phyloP scores from a whole-genome alignment of 2,113 vertebrate species.

The Dolichallabes microphthalmus region DNA sequence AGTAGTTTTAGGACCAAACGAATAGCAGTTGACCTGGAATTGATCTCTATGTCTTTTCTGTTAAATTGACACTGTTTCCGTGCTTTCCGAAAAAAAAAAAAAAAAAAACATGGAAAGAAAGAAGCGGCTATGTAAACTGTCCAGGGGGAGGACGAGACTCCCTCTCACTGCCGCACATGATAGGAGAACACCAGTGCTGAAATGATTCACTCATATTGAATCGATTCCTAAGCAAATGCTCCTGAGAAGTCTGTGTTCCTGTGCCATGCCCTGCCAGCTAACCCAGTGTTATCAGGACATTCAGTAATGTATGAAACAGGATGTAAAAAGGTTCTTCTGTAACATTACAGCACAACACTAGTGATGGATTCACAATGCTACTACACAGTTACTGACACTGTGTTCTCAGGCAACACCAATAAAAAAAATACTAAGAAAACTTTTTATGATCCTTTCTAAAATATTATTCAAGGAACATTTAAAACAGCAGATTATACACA shows the following conservation, averaged over 20 bases:
- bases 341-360: not conserved
- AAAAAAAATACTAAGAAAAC: not conserved
- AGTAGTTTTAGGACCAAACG: not conserved
- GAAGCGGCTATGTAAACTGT: not conserved
- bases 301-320: not conserved
- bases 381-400: not conserved
- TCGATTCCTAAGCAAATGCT: not conserved
- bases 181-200: not conserved
- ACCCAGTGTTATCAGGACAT: not conserved
- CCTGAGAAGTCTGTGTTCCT: not conserved
- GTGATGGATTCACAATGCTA: not conserved
- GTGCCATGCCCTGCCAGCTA: not conserved
- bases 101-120: not conserved
- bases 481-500: not conserved
- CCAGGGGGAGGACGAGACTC: slow-evolving; percentile 56
- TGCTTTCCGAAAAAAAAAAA: not conserved
- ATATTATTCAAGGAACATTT: not conserved
- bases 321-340: not conserved
- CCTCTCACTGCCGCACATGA: not conserved
- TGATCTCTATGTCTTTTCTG: not conserved
- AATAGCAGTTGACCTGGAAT: not conserved
- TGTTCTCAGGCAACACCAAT: not conserved
- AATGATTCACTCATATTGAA: not conserved
- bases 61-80: not conserved
- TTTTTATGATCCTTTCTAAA: too few relatives aligned